These are phyloP conservation scores for Molossus alvarezi DNA, from an alignment of 2,797 vertebrate species.

Conservation along the genomic window DNA sequence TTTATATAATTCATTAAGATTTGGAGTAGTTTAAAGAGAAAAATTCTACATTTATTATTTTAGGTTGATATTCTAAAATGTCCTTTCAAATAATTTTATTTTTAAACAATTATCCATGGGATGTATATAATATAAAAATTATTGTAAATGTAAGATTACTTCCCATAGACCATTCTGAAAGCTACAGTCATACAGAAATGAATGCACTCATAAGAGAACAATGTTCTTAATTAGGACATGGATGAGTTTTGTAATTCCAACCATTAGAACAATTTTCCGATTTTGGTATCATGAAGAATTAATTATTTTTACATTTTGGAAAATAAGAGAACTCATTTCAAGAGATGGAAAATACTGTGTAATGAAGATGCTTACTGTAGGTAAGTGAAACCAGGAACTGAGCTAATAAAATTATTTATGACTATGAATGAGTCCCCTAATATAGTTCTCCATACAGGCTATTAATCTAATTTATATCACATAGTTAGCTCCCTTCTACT, in stretches of 20 bases:
- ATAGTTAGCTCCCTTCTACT: conserved; percentile 8
- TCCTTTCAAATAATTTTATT: conserved; percentile 27
- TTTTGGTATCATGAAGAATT: conserved; percentile 82
- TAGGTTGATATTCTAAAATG: not conserved
- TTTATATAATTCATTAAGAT: not conserved
- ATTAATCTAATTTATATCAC: conserved; percentile 72
- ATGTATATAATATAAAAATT: conserved; percentile 36
- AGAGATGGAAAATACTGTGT: conserved; percentile 80
- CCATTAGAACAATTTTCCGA: conserved; percentile 79
- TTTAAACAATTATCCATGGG: not conserved
- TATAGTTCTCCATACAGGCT: conserved; percentile 58
- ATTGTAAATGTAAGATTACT: not conserved
- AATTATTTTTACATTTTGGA: conserved; percentile 84
- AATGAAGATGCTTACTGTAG: conserved; percentile 81
- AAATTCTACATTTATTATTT: conserved; percentile 25
- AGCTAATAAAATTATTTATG: conserved; percentile 83
- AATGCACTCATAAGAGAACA: conserved; percentile 49
- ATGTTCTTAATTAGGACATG: conserved; percentile 68
- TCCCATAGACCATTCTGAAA: conserved; percentile 43
- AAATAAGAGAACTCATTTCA: conserved; percentile 85
- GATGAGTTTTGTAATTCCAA: conserved; percentile 70
- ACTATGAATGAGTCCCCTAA: conserved; percentile 82
- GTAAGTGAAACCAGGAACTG: conserved; percentile 78
- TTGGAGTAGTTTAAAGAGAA: not conserved
- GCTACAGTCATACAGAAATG: not conserved